phyloP scores from a whole-genome alignment of 2,113 vertebrate genomes.

The Trematocara macrostoma region DNA sequence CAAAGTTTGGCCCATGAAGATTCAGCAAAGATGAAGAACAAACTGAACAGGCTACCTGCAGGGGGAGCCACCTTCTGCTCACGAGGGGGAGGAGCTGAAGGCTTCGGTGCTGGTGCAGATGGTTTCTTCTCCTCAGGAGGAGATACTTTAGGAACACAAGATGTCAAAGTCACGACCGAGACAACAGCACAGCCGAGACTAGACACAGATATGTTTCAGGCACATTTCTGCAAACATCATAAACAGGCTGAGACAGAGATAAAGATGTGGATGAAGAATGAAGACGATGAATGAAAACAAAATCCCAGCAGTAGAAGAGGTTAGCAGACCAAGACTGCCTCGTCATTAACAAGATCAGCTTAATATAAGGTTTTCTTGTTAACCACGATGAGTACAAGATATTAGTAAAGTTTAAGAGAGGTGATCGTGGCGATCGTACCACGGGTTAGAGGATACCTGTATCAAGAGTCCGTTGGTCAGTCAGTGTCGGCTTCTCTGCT shows the following conservation, averaged over 20 bases:
- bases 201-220: not conserved
- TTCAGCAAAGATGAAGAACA: not conserved
- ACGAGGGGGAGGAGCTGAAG: not conserved
- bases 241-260: not conserved
- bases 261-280: not conserved
- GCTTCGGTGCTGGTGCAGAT: not conserved
- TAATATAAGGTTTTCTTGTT: not conserved
- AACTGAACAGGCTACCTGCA: conserved; percentile 13
- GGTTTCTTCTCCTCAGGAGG: conserved; percentile 36
- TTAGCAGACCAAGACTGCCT: not conserved
- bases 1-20: not conserved
- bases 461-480: conserved; percentile 7
- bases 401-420: not conserved
- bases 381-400: not conserved
- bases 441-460: conserved; percentile 24
- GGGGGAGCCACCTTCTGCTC: not conserved
- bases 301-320: not conserved
- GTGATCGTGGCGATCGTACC: not conserved
- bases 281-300: not conserved
- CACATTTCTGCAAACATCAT: not conserved
- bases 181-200: not conserved
- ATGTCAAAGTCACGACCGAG: conserved; percentile 3
- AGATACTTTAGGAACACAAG: conserved; percentile 38
- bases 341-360: not conserved
- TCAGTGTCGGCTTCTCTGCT: not conserved